A percentile compares a stretch with the other conserved stretches of the same genome.
Conservation (phyloP, 2,888 invertebrate species). For the Drosophila cracens region DNA sequence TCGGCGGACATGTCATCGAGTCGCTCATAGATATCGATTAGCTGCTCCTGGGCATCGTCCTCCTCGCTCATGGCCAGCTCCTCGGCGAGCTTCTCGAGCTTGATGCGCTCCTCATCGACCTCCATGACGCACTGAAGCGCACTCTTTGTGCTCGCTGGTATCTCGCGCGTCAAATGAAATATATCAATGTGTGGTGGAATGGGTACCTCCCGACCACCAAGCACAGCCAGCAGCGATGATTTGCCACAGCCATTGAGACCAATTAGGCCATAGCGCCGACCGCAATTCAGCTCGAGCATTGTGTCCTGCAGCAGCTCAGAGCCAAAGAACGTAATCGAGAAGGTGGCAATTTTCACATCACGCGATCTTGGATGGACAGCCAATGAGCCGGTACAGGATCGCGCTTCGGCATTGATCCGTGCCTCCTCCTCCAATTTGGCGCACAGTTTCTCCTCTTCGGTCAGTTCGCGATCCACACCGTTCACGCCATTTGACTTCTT, state of each 20-base stretch:
- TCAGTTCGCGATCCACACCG: conserved; percentile 86
- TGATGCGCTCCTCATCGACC: conserved; percentile 96
- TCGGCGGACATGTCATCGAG: conserved; percentile 98
- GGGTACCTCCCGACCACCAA: conserved; percentile 97
- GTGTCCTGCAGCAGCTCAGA: conserved; percentile 98
- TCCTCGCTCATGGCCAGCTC: conserved; percentile 93
- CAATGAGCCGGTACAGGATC: conserved; percentile 97
- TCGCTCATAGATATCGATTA: conserved; percentile 99
- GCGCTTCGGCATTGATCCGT: conserved; percentile 95
- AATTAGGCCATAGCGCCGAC: conserved; percentile 97
- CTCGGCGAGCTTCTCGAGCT: conserved; percentile 96
- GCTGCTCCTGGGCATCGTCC: conserved; percentile 96
- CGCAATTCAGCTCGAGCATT: conserved; percentile 98
- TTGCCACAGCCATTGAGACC: conserved; percentile 99
- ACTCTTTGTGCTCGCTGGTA: conserved; percentile 98
- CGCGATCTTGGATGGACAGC: conserved; percentile 98
- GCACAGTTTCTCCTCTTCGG: conserved; percentile 90
- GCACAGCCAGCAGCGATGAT: conserved; percentile 95
- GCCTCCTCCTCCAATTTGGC: conserved; percentile 95
- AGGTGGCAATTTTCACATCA: conserved; percentile 97
- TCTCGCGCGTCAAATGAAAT: conserved; percentile 98
- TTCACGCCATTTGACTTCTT: conserved; percentile 86
- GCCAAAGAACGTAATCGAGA: conserved; percentile 99
- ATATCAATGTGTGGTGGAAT: conserved; percentile 99
- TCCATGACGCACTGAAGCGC: conserved; percentile 99